phyloP scores from a whole-genome alignment of 2,888 invertebrate species.

The Frankliniella fusca region DNA sequence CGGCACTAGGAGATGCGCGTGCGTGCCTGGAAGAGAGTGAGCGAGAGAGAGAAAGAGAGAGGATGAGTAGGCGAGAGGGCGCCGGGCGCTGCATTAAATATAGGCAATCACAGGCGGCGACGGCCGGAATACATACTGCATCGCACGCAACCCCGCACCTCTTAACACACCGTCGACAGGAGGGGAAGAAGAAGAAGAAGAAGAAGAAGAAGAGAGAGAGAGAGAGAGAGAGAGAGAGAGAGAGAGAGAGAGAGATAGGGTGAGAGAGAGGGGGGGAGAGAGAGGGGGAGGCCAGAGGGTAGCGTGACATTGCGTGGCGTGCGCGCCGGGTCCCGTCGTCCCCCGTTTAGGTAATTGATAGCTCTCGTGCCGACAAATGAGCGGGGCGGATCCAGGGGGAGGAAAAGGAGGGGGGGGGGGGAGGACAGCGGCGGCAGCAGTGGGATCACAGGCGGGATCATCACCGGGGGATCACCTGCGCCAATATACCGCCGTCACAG shows the following conservation, averaged over 20 bases:
- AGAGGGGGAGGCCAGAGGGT: background rate
- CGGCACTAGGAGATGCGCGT: too few relatives aligned
- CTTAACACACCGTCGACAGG: too few relatives aligned
- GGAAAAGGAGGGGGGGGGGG: background rate
- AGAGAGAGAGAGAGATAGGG: slow-evolving; percentile 26
- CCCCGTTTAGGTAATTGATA: background rate
- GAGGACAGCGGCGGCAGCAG: background rate
- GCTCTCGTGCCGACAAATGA: background rate
- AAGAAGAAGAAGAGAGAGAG: background rate
- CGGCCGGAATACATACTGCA: too few relatives aligned
- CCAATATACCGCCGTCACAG: too few relatives aligned
- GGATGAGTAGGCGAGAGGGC: too few relatives aligned
- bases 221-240: background rate
- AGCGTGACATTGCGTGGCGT: background rate
- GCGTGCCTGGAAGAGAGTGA: too few relatives aligned
- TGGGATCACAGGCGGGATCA: background rate
- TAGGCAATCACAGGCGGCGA: too few relatives aligned
- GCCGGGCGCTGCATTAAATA: too few relatives aligned
- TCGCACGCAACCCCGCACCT: too few relatives aligned
- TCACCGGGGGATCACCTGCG: too few relatives aligned
- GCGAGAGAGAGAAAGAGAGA: too few relatives aligned
- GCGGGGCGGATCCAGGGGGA: background rate
- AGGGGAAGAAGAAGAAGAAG: too few relatives aligned
- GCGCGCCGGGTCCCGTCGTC: background rate
- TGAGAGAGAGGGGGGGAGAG: slow-evolving; percentile 33